A percentile compares a stretch with the other conserved stretches of the same genome.
phyloP scores from a whole-genome alignment of 2,797 vertebrate species.

The Martes flavigula region DNA sequence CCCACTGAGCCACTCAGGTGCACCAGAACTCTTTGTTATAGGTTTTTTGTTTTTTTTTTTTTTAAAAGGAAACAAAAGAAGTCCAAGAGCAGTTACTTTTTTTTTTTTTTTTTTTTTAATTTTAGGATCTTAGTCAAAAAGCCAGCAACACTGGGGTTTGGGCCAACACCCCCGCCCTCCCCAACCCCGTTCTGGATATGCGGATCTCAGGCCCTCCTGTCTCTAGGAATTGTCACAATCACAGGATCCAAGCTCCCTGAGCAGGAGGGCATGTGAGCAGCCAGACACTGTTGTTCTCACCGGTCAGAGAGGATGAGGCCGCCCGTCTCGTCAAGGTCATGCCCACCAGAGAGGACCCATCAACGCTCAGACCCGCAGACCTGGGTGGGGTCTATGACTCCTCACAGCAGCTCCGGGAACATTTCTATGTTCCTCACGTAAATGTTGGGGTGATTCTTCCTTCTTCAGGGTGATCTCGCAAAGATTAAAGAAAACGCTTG shows the following conservation, averaged over 20 bases:
- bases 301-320: neutral
- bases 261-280: neutral
- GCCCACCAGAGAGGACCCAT: neutral
- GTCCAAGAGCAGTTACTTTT: neutral
- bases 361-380: neutral
- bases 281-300: accelerated
- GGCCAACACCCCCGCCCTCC: neutral
- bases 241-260: neutral
- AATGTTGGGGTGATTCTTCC: neutral
- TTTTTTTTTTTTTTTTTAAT: too few relatives aligned
- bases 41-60: too few relatives aligned
- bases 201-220: neutral
- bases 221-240: neutral
- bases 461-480: neutral
- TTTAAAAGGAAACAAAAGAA: too few relatives aligned
- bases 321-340: neutral
- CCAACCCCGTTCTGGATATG: neutral
- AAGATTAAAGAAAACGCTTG: neutral
- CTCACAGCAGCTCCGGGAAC: neutral
- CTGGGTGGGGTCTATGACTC: neutral
- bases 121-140: too few relatives aligned
- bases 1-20: too few relatives aligned
- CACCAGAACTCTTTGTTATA: too few relatives aligned
- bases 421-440: neutral
- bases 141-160: neutral